A percentile compares a stretch with the other conserved stretches of the same genome.
Evolutionary conservation across 2,797 vertebrate genomes (phyloP).

Genomic region (Eulemur mongoz): DNA sequence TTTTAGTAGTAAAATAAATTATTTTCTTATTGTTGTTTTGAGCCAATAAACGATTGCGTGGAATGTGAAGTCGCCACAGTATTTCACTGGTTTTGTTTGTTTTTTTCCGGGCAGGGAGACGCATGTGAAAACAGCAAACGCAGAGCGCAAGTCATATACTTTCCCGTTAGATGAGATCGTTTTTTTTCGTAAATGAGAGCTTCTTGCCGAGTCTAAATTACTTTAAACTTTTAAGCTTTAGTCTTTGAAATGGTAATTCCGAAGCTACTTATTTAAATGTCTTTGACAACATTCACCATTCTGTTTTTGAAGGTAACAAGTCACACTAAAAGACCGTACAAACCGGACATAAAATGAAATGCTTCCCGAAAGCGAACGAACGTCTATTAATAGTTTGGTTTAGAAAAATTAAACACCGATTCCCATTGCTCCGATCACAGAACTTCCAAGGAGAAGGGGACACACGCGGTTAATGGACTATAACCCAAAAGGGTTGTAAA

Average conservation of each 20-base stretch:
- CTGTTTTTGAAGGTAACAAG: slow-evolving; percentile 5
- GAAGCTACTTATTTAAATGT: neutral
- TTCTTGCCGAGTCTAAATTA: slow-evolving; percentile 20
- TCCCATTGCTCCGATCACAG: neutral
- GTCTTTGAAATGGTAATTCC: slow-evolving; percentile 62
- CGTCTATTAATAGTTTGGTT: neutral
- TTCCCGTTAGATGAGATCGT: neutral
- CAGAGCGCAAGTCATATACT: neutral
- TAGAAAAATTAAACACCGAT: neutral
- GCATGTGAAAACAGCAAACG: neutral
- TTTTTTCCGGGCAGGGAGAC: neutral
- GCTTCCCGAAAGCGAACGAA: neutral
- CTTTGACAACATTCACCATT: neutral
- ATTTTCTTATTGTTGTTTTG: neutral
- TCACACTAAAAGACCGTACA: neutral
- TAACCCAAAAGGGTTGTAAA: neutral
- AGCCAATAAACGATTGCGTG: neutral
- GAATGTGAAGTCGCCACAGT: neutral
- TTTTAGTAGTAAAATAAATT: neutral
- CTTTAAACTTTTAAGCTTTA: neutral
- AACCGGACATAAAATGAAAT: neutral
- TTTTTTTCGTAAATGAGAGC: neutral
- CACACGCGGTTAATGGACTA: neutral
- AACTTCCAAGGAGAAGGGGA: neutral
- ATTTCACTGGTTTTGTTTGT: neutral